phyloP scores from a whole-genome alignment of 1,140 invertebrate species.

The Trichogramma pretiosum region DNA sequence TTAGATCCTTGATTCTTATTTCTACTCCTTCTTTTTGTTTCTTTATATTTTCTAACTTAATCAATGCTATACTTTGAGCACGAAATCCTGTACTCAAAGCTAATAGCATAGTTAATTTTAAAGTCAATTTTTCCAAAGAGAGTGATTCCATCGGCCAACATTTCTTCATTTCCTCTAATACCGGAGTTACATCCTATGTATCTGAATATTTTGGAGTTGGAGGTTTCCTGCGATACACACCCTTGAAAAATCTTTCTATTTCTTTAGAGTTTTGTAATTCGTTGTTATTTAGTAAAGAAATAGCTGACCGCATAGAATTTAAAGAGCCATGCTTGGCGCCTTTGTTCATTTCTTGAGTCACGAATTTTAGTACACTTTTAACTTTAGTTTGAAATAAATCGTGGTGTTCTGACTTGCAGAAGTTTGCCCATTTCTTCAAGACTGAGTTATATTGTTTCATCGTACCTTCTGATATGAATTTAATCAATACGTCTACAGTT shows the following conservation, averaged over 20 bases:
- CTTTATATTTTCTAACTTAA: neutral
- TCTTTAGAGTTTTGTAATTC: neutral
- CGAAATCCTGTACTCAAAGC: neutral
- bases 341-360: neutral
- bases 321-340: constrained; percentile 2
- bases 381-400: neutral
- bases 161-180: neutral
- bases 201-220: neutral
- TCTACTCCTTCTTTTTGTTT: neutral
- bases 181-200: neutral
- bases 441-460: neutral
- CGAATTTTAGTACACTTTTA: neutral
- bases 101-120: neutral
- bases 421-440: neutral
- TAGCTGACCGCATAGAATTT: neutral
- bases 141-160: neutral
- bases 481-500: neutral
- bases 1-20: neutral
- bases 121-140: neutral
- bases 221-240: neutral
- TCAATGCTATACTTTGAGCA: neutral
- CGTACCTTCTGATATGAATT: neutral
- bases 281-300: neutral
- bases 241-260: constrained; percentile 8
- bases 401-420: neutral